Evolutionary conservation across 2,797 vertebrate species (phyloP), one percentile per base, ranked within the genome.

Genomic region (Crenuchus spilurus): DNA sequence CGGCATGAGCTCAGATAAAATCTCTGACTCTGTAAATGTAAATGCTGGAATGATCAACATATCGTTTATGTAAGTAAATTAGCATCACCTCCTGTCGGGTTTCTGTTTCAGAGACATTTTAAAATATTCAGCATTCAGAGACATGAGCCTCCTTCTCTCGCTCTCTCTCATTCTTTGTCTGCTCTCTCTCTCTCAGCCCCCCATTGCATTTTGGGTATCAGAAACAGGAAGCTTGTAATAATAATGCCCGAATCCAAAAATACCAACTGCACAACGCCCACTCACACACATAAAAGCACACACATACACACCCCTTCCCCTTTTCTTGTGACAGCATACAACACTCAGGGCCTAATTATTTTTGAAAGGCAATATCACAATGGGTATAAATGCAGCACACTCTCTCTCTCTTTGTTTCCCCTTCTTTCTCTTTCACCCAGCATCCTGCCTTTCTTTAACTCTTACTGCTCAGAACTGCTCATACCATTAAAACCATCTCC

Each of bases 191-290:
- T 41, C 24, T 28, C 13, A 55, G 18, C 31, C 13, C 49, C 39
- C 44, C 24, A 35, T 66, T 16, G 24, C 63, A 74, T 60, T 60
- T n/a, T 46, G n/a, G 2, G 66, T 67, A 74, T 67, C 63, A 58
- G 31, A 58, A 67, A 31, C 63, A 60, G 2, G 33, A 60, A 66
- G 7, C 22, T 39, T 11, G 18, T 22, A 65, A 49, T 49, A 60
- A 74, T 39, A 10, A 54, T 41, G 14, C 42, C 48, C 13, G 13
- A n/a, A 55, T 64, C 70, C 16, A n/a, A 74, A 73, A 58, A 66
- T 41, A 74, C 24, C 55, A 48, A 20, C 35, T 2, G 16, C 35
- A 63, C 22, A 63, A 51, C 28, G n/a, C 37, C 11, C 41, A 64
- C 2, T 22, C 37, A 31, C 2, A 24, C 70, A n/a, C n/a, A n/a